Conservation (phyloP, 1,140 invertebrate genomes). For the Battus philenor region DNA sequence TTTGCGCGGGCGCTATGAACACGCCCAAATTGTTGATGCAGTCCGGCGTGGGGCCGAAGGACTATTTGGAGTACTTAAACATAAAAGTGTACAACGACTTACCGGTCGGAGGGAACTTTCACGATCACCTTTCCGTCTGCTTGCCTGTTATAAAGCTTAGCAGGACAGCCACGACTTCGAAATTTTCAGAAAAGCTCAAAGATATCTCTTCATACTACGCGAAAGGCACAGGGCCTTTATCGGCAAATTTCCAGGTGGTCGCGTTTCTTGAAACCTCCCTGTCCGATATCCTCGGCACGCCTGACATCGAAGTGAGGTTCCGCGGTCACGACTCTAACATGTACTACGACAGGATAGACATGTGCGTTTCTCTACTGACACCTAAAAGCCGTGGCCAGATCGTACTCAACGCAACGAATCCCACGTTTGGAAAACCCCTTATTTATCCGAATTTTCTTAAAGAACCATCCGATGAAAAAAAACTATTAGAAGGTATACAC, state of each 20-base stretch:
- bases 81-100: conserved; percentile 77
- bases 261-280: conserved; percentile 78
- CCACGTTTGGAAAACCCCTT: conserved; percentile 80
- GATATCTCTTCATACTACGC: conserved; percentile 74
- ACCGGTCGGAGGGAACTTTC: conserved; percentile 85
- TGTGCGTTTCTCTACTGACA: conserved; percentile 81
- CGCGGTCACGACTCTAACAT: conserved; percentile 77
- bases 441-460: conserved; percentile 90
- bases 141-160: conserved; percentile 75
- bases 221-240: conserved; percentile 74
- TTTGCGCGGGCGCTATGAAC: conserved; percentile 76
- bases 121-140: conserved; percentile 78
- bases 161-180: conserved; percentile 75
- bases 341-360: conserved; percentile 77
- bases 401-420: conserved; percentile 82
- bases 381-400: conserved; percentile 84
- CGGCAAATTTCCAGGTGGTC: conserved; percentile 78
- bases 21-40: conserved; percentile 76
- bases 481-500: conserved; percentile 82
- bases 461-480: conserved; percentile 82
- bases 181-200: conserved; percentile 68
- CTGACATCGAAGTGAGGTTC: conserved; percentile 77
- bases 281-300: conserved; percentile 73
- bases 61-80: conserved; percentile 68
- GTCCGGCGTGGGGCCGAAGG: conserved; percentile 68